Conservation (phyloP, 2,888 invertebrate species). For the Conchocele bisecta region DNA sequence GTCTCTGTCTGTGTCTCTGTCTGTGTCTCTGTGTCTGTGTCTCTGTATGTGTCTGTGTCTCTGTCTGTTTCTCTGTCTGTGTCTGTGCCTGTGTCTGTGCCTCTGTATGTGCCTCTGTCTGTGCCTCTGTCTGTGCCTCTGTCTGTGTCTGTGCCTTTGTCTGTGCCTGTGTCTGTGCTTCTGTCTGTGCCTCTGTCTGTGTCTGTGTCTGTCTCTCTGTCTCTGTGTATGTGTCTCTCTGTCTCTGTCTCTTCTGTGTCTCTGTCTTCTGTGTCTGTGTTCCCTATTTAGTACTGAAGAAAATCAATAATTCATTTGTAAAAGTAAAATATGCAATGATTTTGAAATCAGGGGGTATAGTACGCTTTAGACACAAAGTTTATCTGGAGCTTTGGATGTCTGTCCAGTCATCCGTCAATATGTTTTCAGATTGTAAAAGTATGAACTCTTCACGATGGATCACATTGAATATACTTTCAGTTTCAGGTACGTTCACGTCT, state of each 20-base stretch:
- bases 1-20: slow-evolving; percentile 1
- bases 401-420: too few relatives aligned
- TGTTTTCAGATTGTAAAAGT: too few relatives aligned
- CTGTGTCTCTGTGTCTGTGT: slow-evolving; percentile 2
- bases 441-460: too few relatives aligned
- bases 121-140: background rate
- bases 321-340: too few relatives aligned
- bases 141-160: background rate
- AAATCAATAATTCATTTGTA: too few relatives aligned
- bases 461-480: too few relatives aligned
- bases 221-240: background rate
- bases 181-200: background rate
- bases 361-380: too few relatives aligned
- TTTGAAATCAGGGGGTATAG: too few relatives aligned
- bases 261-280: too few relatives aligned
- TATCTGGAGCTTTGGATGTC: too few relatives aligned
- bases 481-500: too few relatives aligned
- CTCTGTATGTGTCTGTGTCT: background rate
- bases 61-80: background rate
- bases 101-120: slow-evolving; percentile 12
- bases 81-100: background rate
- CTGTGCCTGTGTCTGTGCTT: background rate
- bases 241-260: background rate
- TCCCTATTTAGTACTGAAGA: too few relatives aligned
- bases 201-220: background rate